phyloP scores from a whole-genome alignment of 2,113 vertebrate species.

The Tragelaphus buxtoni region DNA sequence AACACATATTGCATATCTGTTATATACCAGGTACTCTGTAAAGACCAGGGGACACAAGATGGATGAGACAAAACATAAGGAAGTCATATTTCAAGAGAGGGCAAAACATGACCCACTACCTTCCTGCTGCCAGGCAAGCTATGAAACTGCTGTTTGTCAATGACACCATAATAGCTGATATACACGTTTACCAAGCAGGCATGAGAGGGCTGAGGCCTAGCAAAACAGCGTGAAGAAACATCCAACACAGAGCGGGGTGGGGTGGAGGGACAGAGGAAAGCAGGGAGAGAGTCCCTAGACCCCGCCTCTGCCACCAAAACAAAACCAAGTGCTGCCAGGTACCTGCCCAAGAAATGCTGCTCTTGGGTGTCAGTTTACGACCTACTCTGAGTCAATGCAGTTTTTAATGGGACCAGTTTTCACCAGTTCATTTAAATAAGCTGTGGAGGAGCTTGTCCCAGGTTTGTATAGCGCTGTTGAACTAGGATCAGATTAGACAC shows the following conservation, averaged over 20 bases:
- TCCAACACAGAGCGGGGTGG: neutral
- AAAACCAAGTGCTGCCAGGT: neutral
- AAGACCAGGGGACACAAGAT: neutral
- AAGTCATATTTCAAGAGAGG: neutral
- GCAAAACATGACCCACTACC: neutral
- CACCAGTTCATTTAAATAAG: neutral
- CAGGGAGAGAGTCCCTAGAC: neutral
- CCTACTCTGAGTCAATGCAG: neutral
- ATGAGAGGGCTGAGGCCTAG: neutral
- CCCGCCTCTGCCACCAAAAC: neutral
- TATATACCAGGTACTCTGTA: neutral
- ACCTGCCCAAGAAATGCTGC: neutral
- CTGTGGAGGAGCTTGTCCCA: neutral
- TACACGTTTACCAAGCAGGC: neutral
- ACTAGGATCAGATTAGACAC: neutral
- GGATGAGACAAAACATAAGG: neutral
- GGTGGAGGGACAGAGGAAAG: neutral
- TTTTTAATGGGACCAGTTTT: constrained; percentile 7
- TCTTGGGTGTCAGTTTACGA: neutral
- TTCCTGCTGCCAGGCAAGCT: neutral
- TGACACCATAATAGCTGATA: neutral
- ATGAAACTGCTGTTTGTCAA: neutral
- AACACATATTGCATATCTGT: neutral
- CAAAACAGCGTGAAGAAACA: neutral
- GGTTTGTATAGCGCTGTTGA: neutral